Base-by-base conservation (phyloP, 2,888 invertebrate genomes). In the Melanostoma mellinum region DNA sequence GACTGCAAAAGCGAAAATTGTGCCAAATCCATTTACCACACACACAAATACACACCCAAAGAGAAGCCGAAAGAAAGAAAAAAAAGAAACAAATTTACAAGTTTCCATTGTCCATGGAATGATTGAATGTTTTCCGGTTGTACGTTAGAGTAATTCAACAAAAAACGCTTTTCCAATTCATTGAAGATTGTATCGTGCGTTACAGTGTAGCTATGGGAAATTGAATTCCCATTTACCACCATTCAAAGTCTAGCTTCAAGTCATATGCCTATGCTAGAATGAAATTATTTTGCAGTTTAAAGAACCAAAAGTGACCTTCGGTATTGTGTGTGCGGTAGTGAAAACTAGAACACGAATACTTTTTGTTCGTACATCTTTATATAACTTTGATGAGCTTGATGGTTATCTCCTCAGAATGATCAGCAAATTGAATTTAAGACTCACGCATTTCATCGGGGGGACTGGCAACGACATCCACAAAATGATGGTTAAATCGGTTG, bases 61-160 rank as follows among this genome's bases (percentile, higher is more conserved):
- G 8, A 30, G 35, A 1, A 9, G n/a, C 10, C 3, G 2, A n/a
- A 36, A 4, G 63, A 50, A 38, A 3, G 38, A 3, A 36, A 30
- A 63, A 33, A 71, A 52, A 61, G 42, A 63, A 55, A 78, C 10
- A 68, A 42, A 68, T 60, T 38, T 40, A 53, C 73, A 61, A 60
- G 65, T 73, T 53, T 44, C 84, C 71, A 75, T 84, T 84, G 79
- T 84, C 74, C 74, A 67, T 79, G 55, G 71, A 79, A 79, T 84
- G 84, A 84, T 84, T 79, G 74, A 84, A 79, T 44, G 79, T 69
- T 84, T 84, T 84, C 84, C 84, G 79, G 84, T 84, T 79, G 71
- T 46, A 55, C 65, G 40, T 52, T 60, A 58, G 74, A 75, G 75
- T 67, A 75, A 67, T 75, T 74, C 65, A 75, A 79, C 48, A 71